Conservation (phyloP, 2,113 vertebrate species). For the Castor canadensis region DNA sequence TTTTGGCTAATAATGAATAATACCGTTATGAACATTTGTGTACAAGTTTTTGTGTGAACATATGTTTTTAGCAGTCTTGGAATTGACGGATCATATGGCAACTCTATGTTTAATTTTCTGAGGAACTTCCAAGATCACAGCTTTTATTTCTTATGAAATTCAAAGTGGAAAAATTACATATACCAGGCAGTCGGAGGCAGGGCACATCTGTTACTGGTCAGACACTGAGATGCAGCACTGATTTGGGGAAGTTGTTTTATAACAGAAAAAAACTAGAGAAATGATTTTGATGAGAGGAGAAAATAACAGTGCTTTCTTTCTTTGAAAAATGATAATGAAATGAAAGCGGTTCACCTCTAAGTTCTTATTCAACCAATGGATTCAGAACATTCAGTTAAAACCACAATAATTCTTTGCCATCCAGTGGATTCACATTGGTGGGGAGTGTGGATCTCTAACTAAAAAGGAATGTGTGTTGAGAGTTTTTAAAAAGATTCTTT, state of each 20-base stretch:
- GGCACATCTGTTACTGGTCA: neutral
- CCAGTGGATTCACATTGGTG: neutral
- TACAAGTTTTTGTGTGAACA: conserved; percentile 22
- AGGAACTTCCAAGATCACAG: conserved; percentile 42
- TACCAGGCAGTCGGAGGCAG: neutral
- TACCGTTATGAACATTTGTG: conserved; percentile 3
- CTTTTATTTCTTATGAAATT: conserved; percentile 46
- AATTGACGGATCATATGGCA: neutral
- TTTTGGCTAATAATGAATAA: conserved; percentile 21
- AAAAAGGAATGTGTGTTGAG: neutral
- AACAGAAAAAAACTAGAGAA: neutral
- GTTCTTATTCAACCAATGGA: neutral
- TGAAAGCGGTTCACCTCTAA: neutral
- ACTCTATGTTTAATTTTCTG: conserved; percentile 37
- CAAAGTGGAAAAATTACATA: neutral
- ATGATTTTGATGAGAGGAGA: conserved; percentile 41
- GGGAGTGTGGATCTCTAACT: neutral
- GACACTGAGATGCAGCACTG: neutral
- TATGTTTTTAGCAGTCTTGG: conserved; percentile 29
- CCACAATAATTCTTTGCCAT: neutral
- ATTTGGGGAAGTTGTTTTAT: neutral
- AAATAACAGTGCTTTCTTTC: conserved; percentile 55
- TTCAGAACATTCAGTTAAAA: conserved; percentile 34
- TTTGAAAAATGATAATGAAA: conserved; percentile 51
- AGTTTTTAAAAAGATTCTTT: neutral